A percentile compares a stretch with the other conserved stretches of the same genome.
These are phyloP conservation scores for Psophia crepitans DNA, from an alignment of 2,113 vertebrate genomes.

Conservation along the genomic window DNA sequence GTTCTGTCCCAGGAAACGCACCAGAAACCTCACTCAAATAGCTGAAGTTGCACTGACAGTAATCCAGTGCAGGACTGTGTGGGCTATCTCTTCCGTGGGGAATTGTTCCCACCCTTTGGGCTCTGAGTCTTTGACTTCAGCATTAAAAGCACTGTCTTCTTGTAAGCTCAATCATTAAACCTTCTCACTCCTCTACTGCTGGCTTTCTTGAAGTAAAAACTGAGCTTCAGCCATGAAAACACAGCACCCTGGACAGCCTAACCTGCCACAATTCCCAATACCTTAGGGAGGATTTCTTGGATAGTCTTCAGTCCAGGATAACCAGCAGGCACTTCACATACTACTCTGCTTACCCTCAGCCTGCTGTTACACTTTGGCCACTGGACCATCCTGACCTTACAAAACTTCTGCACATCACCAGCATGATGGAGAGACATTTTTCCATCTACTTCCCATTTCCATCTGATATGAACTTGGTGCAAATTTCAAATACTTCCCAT, in stretches of 20 bases:
- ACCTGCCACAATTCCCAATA: background rate
- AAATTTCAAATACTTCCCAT: background rate
- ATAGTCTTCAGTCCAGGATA: background rate
- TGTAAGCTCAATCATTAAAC: background rate
- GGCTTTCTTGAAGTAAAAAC: background rate
- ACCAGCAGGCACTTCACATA: background rate
- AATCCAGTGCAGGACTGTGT: background rate
- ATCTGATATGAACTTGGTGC: background rate
- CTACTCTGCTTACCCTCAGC: background rate
- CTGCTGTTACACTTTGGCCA: background rate
- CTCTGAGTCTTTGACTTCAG: background rate
- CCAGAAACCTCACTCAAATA: background rate
- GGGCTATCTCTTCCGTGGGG: background rate
- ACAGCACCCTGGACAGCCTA: background rate
- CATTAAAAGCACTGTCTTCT: background rate
- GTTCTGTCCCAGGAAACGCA: constrained; percentile 11
- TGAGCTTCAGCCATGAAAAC: background rate
- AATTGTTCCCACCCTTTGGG: background rate
- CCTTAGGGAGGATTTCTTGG: background rate
- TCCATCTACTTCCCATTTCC: background rate
- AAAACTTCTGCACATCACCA: background rate
- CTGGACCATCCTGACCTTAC: background rate
- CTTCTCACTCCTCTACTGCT: background rate
- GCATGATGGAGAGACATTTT: background rate
- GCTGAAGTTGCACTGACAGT: background rate